Evolutionary conservation across 2,113 vertebrate genomes (phyloP).

Genomic region (Hyaena hyaena): DNA sequence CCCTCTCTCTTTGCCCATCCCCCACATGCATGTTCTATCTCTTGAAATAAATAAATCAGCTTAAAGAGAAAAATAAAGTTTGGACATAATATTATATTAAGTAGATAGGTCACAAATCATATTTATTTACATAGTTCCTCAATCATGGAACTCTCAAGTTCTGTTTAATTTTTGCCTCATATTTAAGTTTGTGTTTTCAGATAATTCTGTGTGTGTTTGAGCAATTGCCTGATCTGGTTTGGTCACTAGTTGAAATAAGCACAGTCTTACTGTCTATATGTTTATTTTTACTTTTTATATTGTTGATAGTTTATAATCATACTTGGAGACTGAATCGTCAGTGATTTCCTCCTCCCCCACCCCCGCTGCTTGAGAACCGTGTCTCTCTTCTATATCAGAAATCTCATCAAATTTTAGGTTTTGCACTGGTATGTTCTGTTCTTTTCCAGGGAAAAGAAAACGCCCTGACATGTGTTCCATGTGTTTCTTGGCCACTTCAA

Average conservation of each 20-base stretch:
- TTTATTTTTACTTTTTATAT: conserved; percentile 13
- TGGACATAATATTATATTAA: not conserved
- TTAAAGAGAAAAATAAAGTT: not conserved
- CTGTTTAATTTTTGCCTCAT: not conserved
- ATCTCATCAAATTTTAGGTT: not conserved
- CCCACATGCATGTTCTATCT: too few species aligned
- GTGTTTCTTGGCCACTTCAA: not conserved
- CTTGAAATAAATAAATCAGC: too few species aligned
- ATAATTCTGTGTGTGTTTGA: not conserved
- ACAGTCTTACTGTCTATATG: not conserved
- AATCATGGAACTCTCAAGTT: not conserved
- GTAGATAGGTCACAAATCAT: not conserved
- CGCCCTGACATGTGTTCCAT: not conserved
- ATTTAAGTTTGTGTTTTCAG: not conserved
- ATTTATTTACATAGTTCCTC: not conserved
- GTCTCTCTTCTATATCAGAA: not conserved
- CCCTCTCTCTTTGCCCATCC: too few species aligned
- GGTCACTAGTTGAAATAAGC: not conserved
- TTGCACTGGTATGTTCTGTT: not conserved
- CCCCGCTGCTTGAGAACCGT: not conserved
- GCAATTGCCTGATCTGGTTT: not conserved
- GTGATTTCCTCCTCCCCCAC: not conserved
- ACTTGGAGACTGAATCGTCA: not conserved
- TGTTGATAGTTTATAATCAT: not conserved
- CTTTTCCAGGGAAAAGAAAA: not conserved